These are phyloP conservation scores for Eupithecia vulgata DNA, from an alignment of 2,888 invertebrate genomes.

Conservation along the genomic window DNA sequence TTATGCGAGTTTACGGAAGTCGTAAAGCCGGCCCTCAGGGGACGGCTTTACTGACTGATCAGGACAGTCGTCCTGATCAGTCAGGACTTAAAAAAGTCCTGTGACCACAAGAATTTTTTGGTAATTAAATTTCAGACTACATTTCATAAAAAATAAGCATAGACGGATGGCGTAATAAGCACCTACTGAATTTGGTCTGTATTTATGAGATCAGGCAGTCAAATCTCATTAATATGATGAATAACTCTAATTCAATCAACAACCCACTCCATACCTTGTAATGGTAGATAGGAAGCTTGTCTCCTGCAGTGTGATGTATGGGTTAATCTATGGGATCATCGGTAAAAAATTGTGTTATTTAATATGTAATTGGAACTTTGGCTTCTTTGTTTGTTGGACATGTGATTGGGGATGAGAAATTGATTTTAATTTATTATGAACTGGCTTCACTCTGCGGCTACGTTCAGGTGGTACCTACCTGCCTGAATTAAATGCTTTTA, in stretches of 20 bases:
- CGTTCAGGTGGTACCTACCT: background rate
- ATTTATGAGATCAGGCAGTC: constrained; percentile 42
- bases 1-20: too few species aligned
- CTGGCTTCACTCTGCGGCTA: background rate
- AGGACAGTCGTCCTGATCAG: too few species aligned
- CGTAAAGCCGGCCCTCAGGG: too few species aligned
- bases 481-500: background rate
- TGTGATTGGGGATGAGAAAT: constrained; percentile 26
- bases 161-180: too few species aligned
- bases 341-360: constrained; percentile 50
- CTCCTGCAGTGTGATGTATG: constrained; percentile 66
- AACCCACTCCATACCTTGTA: constrained; percentile 45
- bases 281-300: constrained; percentile 59
- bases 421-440: constrained; percentile 29
- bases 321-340: constrained; percentile 34
- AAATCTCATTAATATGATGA: constrained; percentile 68
- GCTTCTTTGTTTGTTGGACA: constrained; percentile 39
- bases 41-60: too few species aligned
- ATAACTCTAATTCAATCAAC: constrained; percentile 75
- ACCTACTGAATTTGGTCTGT: background rate
- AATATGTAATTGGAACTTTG: constrained; percentile 44
- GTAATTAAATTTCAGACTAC: too few species aligned
- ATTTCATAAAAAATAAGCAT: too few species aligned
- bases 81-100: too few species aligned
- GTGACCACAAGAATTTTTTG: too few species aligned